Percentiles rank a stretch among this genome's conserved stretches.
phyloP scores from a whole-genome alignment of 2,888 invertebrate species.

The Mylabris sibirica region DNA sequence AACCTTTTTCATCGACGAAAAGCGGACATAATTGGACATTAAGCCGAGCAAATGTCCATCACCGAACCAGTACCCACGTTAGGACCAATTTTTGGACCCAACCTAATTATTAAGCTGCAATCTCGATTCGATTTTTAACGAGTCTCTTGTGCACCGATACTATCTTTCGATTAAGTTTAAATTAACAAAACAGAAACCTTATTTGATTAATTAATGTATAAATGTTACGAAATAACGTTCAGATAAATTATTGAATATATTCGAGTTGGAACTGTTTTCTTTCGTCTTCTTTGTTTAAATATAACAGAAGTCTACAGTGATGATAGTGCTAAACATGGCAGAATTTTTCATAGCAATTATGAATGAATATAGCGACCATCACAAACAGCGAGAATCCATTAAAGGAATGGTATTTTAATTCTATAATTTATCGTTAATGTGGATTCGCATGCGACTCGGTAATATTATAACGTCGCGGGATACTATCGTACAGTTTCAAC shows the following conservation, averaged over 20 bases:
- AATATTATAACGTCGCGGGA: slow-evolving; percentile 41
- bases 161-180: slow-evolving; percentile 39
- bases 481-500: not conserved
- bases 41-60: slow-evolving; percentile 14
- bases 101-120: slow-evolving; percentile 19
- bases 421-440: slow-evolving; percentile 59
- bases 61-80: slow-evolving; percentile 14
- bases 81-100: slow-evolving; percentile 7
- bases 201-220: slow-evolving; percentile 41
- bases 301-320: not conserved
- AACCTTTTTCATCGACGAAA: slow-evolving; percentile 12
- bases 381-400: slow-evolving; percentile 58
- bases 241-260: slow-evolving; percentile 10
- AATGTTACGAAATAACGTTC: slow-evolving; percentile 38
- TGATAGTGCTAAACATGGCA: not conserved
- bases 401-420: slow-evolving; percentile 59
- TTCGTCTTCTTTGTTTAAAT: too few species aligned
- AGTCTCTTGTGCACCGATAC: slow-evolving; percentile 34
- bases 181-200: slow-evolving; percentile 38
- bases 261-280: too few species aligned
- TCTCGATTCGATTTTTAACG: slow-evolving; percentile 28
- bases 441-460: slow-evolving; percentile 54
- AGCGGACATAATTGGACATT: slow-evolving; percentile 15
- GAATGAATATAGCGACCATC: slow-evolving; percentile 54
- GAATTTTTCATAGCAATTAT: slow-evolving; percentile 45